Base-by-base conservation (phyloP, 2,888 invertebrate genomes). In the Poecilobothrus nobilitatus region DNA sequence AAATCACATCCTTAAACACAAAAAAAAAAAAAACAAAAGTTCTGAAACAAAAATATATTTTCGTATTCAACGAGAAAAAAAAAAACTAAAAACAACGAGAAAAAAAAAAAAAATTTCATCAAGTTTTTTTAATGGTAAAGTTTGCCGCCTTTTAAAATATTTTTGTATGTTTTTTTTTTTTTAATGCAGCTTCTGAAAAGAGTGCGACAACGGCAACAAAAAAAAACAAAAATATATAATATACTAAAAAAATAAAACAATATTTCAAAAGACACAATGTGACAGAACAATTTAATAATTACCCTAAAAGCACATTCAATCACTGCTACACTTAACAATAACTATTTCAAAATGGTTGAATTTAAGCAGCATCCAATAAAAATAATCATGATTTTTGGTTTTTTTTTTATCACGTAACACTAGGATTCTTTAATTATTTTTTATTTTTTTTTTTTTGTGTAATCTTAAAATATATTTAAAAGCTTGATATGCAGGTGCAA, bases 211-310 rank as follows among this genome's bases (percentile, higher is more conserved):
- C 4, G 12, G 12, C 37, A 7, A 37, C 37, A 8, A 8, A 37
- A 27, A 27, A 27, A 27, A 8, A 8, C 2, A 27, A 27, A 27
- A 27, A 5, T 27, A 4, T 27, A 27, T 27, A 27, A 4, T 27
- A 27, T 27, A 27, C 3, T 27, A 2, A 37, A 8, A 37, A 37
- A 34, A 10, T 37, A 5, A 2, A 37, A 37, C 37, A 37, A 18
- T 12, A 53, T 18, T 18, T 18, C n/a, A 53, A 53, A 53, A 53
- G 18, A 2, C 18, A 53, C 53, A 53, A 53, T 53, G 53, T 53
- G 53, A 53, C 53, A 53, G 18, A 53, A 53, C 53, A 53, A 53
- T 53, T 53, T 53, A 53, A 53, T 53, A 53, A 53, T 53, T 53
- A 53, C 53, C 53, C 53, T 53, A 6, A 53, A 18, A 53, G n/a